Evolutionary conservation across 1,140 invertebrate species (phyloP).

Genomic region (Pogonomyrmex barbatus): DNA sequence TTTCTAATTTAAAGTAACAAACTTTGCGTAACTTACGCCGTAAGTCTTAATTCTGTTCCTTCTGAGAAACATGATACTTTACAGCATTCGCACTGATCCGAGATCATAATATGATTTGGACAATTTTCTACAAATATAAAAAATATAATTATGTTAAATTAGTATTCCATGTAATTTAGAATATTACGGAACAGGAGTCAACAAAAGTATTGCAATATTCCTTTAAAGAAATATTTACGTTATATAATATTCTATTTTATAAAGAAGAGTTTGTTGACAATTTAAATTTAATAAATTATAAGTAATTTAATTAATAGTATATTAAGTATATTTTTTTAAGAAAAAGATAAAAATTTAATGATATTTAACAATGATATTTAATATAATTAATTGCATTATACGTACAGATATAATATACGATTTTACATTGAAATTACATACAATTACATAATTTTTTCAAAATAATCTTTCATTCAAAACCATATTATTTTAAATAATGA

Average conservation of each 20-base stretch:
- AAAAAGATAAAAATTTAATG: not conserved
- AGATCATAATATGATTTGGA: not conserved
- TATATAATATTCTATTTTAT: not conserved
- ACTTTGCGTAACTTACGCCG: not conserved
- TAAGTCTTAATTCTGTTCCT: not conserved
- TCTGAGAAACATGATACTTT: not conserved
- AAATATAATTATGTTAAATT: slow-evolving; percentile 5
- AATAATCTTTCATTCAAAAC: not conserved
- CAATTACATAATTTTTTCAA: not conserved
- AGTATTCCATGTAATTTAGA: not conserved
- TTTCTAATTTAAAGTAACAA: not conserved
- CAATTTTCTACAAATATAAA: not conserved
- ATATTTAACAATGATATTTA: too few relatives aligned
- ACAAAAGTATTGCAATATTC: not conserved
- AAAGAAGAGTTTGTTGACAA: too few relatives aligned
- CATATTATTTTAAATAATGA: not conserved
- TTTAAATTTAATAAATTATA: too few relatives aligned
- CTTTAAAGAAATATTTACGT: not conserved
- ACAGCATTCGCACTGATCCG: not conserved
- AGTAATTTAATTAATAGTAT: not conserved
- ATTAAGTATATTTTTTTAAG: not conserved
- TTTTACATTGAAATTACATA: not conserved
- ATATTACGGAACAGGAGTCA: not conserved
- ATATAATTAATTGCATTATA: not conserved
- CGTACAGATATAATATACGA: not conserved